Base-by-base conservation (phyloP, 2,888 invertebrate species). In the Rhingia campestris region DNA sequence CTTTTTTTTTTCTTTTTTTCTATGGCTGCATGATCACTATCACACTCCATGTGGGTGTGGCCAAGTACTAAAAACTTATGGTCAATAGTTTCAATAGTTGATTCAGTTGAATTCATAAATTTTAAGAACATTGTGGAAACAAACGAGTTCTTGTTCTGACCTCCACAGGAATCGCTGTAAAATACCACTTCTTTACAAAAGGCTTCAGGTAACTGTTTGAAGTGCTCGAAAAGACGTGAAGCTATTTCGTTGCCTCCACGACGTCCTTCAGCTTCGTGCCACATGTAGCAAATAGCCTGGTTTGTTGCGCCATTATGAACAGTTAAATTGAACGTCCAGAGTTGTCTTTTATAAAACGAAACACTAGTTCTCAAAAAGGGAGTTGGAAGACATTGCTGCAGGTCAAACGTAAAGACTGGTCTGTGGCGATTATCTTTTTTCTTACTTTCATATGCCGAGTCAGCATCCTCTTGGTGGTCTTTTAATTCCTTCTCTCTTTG, bases 351-450 rank as follows among this genome's bases (percentile, higher is more conserved):
- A 37, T 82, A 86, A 43, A 81, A 80, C 12, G 75, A 79, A 6
- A 80, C 22, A 47, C 69, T 75, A 35, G 86, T 58, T 41, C 59
- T 30, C 41, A 86, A 61, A 12, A 81, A 64, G 10, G 82, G 79
- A 47, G 86, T 86, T 30, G 86, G 76, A 39, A 86, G 70, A 22
- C 79, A 81, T n/a, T 86, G 82, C 63, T 86, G 73, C 6, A 86
- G 45, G 53, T 86, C 81, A 64, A 73, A 73, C 14, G n/a, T 43
- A 58, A 56, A n/a, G n/a, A 37, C 35, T 39, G 35, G 39, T 41
- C 58, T 35, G 30, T 37, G 63, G 45, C 22, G 9, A 47, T 75
- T 47, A 41, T 67, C 59, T n/a, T 51, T 45, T 49, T 59, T 30
- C 41, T 77, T 56, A 49, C 54, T 45, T 22, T 69, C 37, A 33